phyloP scores from a whole-genome alignment of 2,113 vertebrate genomes.

The Addax nasomaculatus region DNA sequence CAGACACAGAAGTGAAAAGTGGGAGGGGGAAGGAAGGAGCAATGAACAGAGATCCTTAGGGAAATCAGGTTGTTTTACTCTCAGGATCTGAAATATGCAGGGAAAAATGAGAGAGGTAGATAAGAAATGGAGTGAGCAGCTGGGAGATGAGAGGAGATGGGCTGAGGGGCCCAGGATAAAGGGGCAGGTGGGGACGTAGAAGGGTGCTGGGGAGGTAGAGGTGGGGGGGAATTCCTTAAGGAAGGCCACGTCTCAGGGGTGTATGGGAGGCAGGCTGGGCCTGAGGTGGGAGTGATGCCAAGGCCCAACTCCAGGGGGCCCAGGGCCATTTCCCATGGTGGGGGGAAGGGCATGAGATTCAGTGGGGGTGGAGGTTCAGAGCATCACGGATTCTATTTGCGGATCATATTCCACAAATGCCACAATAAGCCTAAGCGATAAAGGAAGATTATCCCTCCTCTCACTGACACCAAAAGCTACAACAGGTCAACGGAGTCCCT shows the following conservation, averaged over 20 bases:
- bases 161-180: neutral
- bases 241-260: neutral
- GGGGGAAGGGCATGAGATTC: neutral
- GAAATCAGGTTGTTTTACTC: neutral
- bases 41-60: neutral
- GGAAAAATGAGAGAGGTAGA: neutral
- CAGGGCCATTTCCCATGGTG: neutral
- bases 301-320: neutral
- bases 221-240: neutral
- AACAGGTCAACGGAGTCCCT: accelerated
- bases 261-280: neutral
- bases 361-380: neutral
- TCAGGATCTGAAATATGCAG: no score
- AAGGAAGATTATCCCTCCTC: neutral
- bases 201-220: neutral
- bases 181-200: neutral
- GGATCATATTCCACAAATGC: no score
- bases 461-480: no score
- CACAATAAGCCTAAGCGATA: neutral
- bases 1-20: neutral
- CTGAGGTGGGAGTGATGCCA: neutral
- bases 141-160: neutral
- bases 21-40: neutral
- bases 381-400: neutral
- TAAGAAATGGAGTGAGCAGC: neutral